phyloP scores from a whole-genome alignment of 2,113 vertebrate genomes.

The Crocuta crocuta region DNA sequence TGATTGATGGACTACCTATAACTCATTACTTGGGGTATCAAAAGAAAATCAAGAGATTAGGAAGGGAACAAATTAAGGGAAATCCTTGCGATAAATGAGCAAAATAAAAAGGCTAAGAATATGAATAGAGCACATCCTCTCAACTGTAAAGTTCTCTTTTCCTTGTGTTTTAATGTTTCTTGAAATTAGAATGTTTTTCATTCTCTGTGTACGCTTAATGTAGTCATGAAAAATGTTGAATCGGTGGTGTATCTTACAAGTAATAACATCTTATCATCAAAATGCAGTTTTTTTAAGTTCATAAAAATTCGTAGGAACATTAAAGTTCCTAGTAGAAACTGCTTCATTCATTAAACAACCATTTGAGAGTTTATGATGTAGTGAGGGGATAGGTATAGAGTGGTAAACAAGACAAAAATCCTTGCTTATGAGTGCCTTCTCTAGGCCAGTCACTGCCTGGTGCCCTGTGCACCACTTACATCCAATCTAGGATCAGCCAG shows the following conservation, averaged over 20 bases:
- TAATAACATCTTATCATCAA: neutral
- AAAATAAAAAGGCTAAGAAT: neutral
- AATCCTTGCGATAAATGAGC: neutral
- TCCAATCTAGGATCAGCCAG: neutral
- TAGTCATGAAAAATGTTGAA: neutral
- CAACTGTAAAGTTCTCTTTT: neutral
- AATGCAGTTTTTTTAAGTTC: neutral
- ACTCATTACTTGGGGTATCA: neutral
- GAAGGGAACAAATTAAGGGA: neutral
- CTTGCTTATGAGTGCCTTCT: neutral
- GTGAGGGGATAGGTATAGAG: too few relatives aligned
- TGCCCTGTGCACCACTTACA: accelerated
- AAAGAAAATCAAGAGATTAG: neutral
- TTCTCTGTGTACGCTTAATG: neutral
- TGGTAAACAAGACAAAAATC: neutral
- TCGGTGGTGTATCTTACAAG: neutral
- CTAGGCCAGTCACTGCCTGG: neutral
- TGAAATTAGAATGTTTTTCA: neutral
- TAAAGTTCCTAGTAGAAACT: neutral
- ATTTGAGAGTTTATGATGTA: neutral
- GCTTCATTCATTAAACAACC: neutral
- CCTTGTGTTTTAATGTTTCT: neutral
- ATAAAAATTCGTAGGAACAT: neutral
- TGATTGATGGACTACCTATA: neutral
- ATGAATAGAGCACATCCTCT: neutral